A percentile compares a stretch with the other conserved stretches of the same genome.
Conservation (phyloP, 2,888 invertebrate genomes). For the Tortricodes alternella region DNA sequence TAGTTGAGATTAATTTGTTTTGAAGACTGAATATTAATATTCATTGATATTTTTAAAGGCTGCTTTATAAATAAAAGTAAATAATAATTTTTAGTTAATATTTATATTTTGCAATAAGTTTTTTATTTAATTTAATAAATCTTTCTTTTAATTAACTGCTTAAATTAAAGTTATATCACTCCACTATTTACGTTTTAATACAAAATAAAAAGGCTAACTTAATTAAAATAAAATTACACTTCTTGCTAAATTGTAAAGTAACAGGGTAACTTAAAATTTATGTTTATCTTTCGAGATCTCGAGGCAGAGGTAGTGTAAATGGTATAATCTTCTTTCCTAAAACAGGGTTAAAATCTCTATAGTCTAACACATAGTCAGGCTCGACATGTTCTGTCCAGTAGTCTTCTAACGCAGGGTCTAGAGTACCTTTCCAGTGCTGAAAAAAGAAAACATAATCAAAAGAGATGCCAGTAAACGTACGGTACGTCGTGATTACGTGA, state of each 20-base stretch:
- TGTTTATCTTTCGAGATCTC: slow-evolving; percentile 38
- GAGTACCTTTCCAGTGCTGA: slow-evolving; percentile 79
- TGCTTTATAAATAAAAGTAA: background rate
- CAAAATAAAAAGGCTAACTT: background rate
- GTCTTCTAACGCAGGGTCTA: slow-evolving; percentile 62
- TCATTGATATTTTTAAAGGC: background rate
- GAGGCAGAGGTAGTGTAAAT: slow-evolving; percentile 74
- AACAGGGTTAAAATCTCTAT: slow-evolving; percentile 64
- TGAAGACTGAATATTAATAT: no score
- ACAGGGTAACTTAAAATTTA: background rate
- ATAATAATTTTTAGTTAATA: background rate
- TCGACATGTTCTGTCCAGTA: slow-evolving; percentile 79
- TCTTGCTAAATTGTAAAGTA: background rate
- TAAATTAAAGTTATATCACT: background rate
- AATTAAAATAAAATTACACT: background rate
- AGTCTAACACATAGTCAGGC: slow-evolving; percentile 60
- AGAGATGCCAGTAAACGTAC: background rate
- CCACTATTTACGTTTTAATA: background rate
- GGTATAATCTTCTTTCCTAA: slow-evolving; percentile 60
- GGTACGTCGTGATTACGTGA: background rate
- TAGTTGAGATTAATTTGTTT: no score
- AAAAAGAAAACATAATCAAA: slow-evolving; percentile 33
- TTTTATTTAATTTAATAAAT: background rate
- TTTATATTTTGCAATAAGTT: background rate
- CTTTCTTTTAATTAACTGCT: no score